Evolutionary conservation across 2,113 vertebrate species (phyloP), one percentile per base, ranked within the genome.

Genomic region (Catharus fuscescens): DNA sequence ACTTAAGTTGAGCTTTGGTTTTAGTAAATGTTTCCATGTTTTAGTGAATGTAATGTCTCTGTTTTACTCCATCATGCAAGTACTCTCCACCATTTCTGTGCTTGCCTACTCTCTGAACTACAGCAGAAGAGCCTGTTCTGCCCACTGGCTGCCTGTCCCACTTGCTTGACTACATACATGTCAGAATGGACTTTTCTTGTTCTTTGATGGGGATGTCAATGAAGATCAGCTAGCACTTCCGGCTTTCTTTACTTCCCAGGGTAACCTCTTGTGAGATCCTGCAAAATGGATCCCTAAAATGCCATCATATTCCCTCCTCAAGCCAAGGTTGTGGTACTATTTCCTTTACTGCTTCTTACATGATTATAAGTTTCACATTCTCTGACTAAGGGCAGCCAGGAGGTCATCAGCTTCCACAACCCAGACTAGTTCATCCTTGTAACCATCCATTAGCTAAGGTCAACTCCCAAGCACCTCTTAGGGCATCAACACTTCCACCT

Each of bases 101-200:
- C 56, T 82, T 71, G 36, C 18, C 62, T 57, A 19, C 25, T 50
- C 34, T 36, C 34, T 73, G 50, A 66, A 36, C 42, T 66, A 10
- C 3, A 14, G 12, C 45, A 61, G 47, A 29, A 79, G 11, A 70
- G 16, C n/a, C 45, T 15, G 1, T 86, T 66, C 0, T 26, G 26
- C 31, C 12, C 0, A 0, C 44, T 60, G 50, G 10, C 64, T 5
- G 1, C 26, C 65, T 79, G 64, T 26, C 36, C 21, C 36, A 1
- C 40, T 56, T 70, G 26, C 15, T 61, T 5, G 3, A 40, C 28
- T 59, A 8, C 59, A 40, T 17, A 7, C 1, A 0, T 28, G 36
- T 28, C 52, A 57, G 42, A 74, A 42, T n/a, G 70, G 44, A 12
- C 44, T 48, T 38, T 7, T 57, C 11, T 31, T 59, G 28, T 54